Percentiles rank a stretch among this genome's conserved stretches.
Conservation (phyloP, 2,888 invertebrate species). For the Dascillus cervinus region DNA sequence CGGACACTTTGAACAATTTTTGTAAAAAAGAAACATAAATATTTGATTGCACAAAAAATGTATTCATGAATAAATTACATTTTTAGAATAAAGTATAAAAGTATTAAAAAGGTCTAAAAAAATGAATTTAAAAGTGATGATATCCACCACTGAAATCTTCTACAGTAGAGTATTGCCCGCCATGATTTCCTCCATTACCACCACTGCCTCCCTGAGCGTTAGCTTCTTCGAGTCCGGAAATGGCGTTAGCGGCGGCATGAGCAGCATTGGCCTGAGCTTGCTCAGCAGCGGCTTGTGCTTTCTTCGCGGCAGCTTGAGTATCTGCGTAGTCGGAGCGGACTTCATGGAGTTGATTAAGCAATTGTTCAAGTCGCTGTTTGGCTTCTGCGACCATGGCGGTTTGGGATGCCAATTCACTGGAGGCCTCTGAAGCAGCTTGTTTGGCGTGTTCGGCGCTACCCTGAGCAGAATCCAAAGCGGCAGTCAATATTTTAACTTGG, state of each 20-base stretch:
- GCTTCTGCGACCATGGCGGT: conserved; percentile 73
- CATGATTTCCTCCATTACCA: conserved; percentile 1
- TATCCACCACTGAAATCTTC: neutral
- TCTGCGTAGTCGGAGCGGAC: conserved; percentile 70
- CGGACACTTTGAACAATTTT: too few species aligned
- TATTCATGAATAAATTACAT: too few species aligned
- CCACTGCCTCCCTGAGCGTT: conserved; percentile 3
- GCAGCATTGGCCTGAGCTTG: conserved; percentile 71
- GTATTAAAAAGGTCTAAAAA: too few species aligned
- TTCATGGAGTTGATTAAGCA: conserved; percentile 60
- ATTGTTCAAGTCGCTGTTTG: conserved; percentile 56
- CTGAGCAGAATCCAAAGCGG: conserved; percentile 69
- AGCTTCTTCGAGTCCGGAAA: conserved; percentile 11
- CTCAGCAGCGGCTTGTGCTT: conserved; percentile 62
- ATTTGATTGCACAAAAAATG: too few species aligned
- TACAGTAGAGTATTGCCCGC: neutral
- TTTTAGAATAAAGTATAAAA: too few species aligned
- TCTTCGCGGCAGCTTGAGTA: conserved; percentile 64
- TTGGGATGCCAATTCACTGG: conserved; percentile 69
- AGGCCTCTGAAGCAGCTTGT: conserved; percentile 65
- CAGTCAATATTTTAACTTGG: conserved; percentile 62
- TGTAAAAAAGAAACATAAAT: too few species aligned
- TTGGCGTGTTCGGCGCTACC: conserved; percentile 68
- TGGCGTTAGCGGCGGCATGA: conserved; percentile 53
- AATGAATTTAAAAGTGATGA: neutral